Base-by-base conservation (phyloP, 1,140 invertebrate species). In the Cyclina sinensis region DNA sequence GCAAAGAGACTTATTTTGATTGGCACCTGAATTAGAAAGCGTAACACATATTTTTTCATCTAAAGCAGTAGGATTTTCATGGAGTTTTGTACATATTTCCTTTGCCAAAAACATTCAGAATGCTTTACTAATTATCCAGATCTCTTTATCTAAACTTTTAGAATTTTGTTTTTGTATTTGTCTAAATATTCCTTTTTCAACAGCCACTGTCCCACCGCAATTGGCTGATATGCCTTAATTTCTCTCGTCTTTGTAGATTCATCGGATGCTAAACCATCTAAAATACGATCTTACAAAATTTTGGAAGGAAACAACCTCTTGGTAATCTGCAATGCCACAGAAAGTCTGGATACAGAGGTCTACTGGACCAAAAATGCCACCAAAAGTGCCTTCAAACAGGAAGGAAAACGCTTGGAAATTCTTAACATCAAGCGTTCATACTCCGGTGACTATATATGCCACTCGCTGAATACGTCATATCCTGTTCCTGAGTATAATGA, bases 281-380 rank as follows among this genome's bases (percentile, higher is more conserved):
- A 62, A 14, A 70, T 39, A 24, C 62, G 82, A 0, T 46, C 24
- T 7, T 84, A 84, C 43, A 73, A 27, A 11, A 65, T 65, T 51
- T 21, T 84, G 14, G 82, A 84, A 54, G 82, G 82, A 24, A 62
- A 84, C 46, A 84, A 84, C 24, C 35, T 84, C 27, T 27, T 84
- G 39, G 82, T 84, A 4, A 70, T 65, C n/a, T 84, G 82, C 51
- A 84, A 84, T 32, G 74, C 32, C 27, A 73, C 62, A 30, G 46
- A 73, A 4, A 24, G 14, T 21, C 27, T 43, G 1, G 65, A 73
- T 46, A 43, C 74, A n/a, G 35, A 84, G 21, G 43, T 84, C 11
- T 84, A 54, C 82, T 84, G 82, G 82, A 54, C 62, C 24, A 84
- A 84, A 57, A 74, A 84, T 24, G 65, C 54, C 14, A 51, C 65